Base-by-base conservation (phyloP, 1,140 invertebrate species). In the Ips nitidus region DNA sequence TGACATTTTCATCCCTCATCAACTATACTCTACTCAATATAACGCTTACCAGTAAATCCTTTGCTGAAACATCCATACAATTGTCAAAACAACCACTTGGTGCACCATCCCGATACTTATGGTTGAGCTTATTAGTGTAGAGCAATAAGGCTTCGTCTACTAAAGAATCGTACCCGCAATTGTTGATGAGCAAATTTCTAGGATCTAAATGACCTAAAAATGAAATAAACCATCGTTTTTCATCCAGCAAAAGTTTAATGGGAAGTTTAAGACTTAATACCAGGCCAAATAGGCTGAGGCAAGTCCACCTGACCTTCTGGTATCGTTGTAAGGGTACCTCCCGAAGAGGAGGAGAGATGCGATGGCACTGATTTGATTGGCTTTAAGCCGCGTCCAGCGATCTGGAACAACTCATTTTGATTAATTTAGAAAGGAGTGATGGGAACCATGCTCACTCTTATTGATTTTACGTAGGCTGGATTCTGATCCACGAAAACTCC, bases 261-360 rank as follows among this genome's bases (percentile, higher is more conserved):
- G 22, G 22, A 22, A 58, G 36, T 41, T 4, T 58, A 37, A 58
- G 39, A 61, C 4, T 47, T 41, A 62, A n/a, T 62, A 60, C 62
- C 64, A 39, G 69, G 80, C 80, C 80, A 81, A 22, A 81, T 77
- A 6, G 79, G 79, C 50, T 77, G 74, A 4, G 80, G 80, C 50
- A 81, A 74, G 70, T 81, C 80, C 0, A 80, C 75, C 39, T 71
- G 64, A 3, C 79, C 80, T 73, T 81, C 80, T 2, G 78, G 80
- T 39, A 81, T 81, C 1, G 80, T 77, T 40, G 75, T 76, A 8
- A 81, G 71, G 4, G 77, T 80, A 22, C 77, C 79, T 22, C 73
- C 71, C 36, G 76, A 76, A 45, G 72, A 76, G 53, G 72, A 76
- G 38, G 66, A 61, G 40, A 52, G 43, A 47, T 73, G 70, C 5